Base-by-base conservation (phyloP, 2,797 vertebrate species). In the Gymnoscopelus microlampas region DNA sequence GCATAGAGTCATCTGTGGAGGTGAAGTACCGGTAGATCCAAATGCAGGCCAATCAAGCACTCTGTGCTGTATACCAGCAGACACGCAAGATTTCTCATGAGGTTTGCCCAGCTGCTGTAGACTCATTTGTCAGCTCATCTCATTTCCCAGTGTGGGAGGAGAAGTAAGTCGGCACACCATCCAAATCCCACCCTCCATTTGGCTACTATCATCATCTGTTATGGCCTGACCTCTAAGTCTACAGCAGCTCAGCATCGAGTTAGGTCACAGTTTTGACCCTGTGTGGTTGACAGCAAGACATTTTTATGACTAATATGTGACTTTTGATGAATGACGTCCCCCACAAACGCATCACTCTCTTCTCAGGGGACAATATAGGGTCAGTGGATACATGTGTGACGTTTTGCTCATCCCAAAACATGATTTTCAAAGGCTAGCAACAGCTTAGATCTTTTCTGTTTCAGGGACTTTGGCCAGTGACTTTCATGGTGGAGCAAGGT, bases 291-390 rank as follows among this genome's bases (percentile, higher is more conserved):
- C 24, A 23, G 56, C 50, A 14, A 63, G 51, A 79, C 79, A 86
- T 85, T 79, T 74, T 23, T 53, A 80, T 88, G 88, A 88, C 83
- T 85, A 82, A 90, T 80, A 8, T n/a, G 60, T 87, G 85, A 85
- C 84, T 87, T 89, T 83, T 88, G 79, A 91, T 74, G 78, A 78
- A 74, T 84, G 84, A 86, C 87, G 83, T 79, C 78, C 15, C 32
- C 32, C n/a, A 54, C 50, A 53, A 15, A 44, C 23, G 47, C 13
- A 24, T 53, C 67, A 63, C 68, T 78, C 59, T n/a, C 62, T 15
- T 83, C 85, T 77, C 77, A 6, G 3, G 83, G 84, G 83, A 77
- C 56, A 49, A 14, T 35, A 3, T 54, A 9, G 60, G 23, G 64
- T 47, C 47, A 3, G 63, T 35, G 60, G 56, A 75, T 75, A 63